A percentile compares a stretch with the other conserved stretches of the same genome.
Evolutionary conservation across 2,888 invertebrate genomes (phyloP).

Genomic region (Tenthredo mesomela): DNA sequence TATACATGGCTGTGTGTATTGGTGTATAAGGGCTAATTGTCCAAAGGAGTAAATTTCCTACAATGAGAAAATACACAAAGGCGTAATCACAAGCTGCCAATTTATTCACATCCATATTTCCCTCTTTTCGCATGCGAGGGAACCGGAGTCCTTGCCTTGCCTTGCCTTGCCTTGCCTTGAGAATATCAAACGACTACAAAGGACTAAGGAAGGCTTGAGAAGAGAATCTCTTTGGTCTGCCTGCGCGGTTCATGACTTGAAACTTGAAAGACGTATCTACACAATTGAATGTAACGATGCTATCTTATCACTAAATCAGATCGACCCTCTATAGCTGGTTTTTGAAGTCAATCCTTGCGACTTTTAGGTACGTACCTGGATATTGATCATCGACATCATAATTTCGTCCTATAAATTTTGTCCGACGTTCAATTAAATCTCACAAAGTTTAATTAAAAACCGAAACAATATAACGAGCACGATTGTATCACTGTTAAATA

Average conservation of each 20-base stretch:
- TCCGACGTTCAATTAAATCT: background rate
- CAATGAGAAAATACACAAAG: background rate
- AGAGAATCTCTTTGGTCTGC: background rate
- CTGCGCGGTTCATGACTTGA: background rate
- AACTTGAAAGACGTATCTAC: conserved; percentile 15
- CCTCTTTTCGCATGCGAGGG: conserved; percentile 14
- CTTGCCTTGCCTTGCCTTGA: background rate
- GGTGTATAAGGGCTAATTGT: background rate
- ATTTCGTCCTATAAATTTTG: background rate
- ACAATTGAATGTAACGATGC: conserved; percentile 13
- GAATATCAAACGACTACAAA: conserved; percentile 36
- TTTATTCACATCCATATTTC: conserved; percentile 15
- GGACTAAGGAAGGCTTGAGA: conserved; percentile 13
- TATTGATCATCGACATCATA: conserved; percentile 14
- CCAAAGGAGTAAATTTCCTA: conserved; percentile 2
- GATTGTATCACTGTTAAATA: background rate
- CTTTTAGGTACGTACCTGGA: conserved; percentile 47
- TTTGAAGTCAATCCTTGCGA: background rate
- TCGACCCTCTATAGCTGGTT: background rate
- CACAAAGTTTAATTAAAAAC: background rate
- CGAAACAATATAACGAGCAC: background rate
- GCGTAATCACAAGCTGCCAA: conserved; percentile 1
- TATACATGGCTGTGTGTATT: background rate
- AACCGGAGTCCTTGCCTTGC: background rate
- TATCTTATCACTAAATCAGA: conserved; percentile 25